A percentile compares a stretch with the other conserved stretches of the same genome.
Conservation (phyloP, 2,797 vertebrate genomes). For the Erethizon dorsatum region DNA sequence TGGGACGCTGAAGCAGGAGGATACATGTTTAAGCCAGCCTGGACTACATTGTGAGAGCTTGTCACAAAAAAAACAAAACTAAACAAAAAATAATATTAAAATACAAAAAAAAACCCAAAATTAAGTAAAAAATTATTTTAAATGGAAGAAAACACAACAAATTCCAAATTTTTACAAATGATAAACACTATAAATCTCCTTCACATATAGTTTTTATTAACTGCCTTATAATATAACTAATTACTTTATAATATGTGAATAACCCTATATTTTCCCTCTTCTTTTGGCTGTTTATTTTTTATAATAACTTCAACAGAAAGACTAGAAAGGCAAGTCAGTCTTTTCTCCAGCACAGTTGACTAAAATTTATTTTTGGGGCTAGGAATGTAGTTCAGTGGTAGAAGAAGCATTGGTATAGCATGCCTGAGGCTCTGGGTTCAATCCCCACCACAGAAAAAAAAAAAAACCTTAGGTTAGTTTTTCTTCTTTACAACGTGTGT, state of each 20-base stretch:
- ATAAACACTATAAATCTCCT: neutral
- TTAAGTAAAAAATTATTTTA: constrained; percentile 10
- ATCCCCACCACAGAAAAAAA: neutral
- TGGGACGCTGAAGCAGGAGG: neutral
- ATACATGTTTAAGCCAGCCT: neutral
- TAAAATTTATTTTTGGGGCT: neutral
- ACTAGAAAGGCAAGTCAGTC: neutral
- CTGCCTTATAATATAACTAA: neutral
- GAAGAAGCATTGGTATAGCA: neutral
- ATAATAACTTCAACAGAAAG: neutral
- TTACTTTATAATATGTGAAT: neutral
- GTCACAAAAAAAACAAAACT: neutral
- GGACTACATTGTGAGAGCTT: neutral
- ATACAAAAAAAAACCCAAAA: neutral
- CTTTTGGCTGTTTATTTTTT: neutral
- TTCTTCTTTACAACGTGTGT: neutral
- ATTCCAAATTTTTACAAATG: constrained; percentile 4
- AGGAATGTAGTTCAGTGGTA: neutral
- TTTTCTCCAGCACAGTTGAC: neutral
- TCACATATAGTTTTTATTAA: neutral
- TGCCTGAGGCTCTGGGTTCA: neutral
- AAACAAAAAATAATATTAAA: neutral
- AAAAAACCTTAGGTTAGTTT: neutral
- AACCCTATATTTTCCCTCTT: neutral
- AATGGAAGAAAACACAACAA: neutral